Conservation (phyloP, 2,113 vertebrate species). For the Channa argus region DNA sequence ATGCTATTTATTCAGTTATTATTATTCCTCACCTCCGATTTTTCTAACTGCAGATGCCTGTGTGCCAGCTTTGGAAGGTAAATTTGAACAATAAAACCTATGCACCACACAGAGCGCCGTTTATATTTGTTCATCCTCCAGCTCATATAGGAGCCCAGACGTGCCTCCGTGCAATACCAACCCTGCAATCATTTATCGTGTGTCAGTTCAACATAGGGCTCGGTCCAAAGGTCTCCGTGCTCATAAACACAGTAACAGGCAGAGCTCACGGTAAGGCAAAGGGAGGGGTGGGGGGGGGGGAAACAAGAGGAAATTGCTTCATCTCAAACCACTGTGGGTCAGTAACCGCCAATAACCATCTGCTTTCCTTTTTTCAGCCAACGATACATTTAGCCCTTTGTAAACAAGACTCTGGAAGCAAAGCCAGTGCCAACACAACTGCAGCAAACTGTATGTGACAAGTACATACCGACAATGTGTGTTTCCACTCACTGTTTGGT, state of each 20-base stretch:
- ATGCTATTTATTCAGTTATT: too few species aligned
- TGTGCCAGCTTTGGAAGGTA: slow-evolving; percentile 10
- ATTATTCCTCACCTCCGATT: too few species aligned
- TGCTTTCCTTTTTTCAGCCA: slow-evolving; percentile 30
- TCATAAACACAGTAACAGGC: slow-evolving; percentile 19
- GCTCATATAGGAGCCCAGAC: slow-evolving; percentile 11
- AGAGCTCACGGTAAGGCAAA: slow-evolving; percentile 28
- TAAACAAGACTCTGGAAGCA: too few species aligned
- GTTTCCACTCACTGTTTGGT: too few species aligned
- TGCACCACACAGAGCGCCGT: neutral
- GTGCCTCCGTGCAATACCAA: slow-evolving; percentile 4
- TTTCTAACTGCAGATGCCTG: too few species aligned
- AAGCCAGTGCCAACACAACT: slow-evolving; percentile 36
- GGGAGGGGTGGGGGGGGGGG: too few species aligned
- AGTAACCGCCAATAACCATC: slow-evolving; percentile 24
- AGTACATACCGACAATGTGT: too few species aligned
- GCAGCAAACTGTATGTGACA: too few species aligned
- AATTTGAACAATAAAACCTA: slow-evolving; percentile 14
- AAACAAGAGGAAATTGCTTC: slow-evolving; percentile 22
- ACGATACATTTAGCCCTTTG: slow-evolving; percentile 12
- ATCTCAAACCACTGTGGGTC: slow-evolving; percentile 2
- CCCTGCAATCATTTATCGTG: slow-evolving; percentile 39
- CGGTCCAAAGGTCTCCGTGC: slow-evolving; percentile 60
- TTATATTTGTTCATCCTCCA: slow-evolving; percentile 9
- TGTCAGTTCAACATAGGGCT: slow-evolving; percentile 47